Base-by-base conservation (phyloP, 2,888 invertebrate species). In the Pegoplata infirma region DNA sequence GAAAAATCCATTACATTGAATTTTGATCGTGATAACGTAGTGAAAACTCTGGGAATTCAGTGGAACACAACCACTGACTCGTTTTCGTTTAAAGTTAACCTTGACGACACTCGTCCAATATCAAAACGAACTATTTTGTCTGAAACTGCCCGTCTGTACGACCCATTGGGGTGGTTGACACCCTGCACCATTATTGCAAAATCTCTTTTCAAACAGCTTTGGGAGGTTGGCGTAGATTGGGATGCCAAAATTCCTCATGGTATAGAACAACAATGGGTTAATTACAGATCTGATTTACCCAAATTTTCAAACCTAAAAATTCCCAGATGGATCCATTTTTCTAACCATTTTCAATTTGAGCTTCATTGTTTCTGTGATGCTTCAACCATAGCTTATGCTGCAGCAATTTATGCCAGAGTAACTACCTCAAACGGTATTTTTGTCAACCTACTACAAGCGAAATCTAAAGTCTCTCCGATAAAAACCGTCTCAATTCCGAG, bases 371-470 rank as follows among this genome's bases (percentile, higher is more conserved):
- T 61, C 21, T 51, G 53, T 32, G 71, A 71, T 47, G 61, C 55
- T 5, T 69, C 59, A n/a, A 69, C 53, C n/a, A 4, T 8, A 44
- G 69, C 69, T 12, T 61, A 61, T 3, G 59, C 59, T 12, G 69
- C 69, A 19, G 32, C 25, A 5, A 46, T 71, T 14, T 71, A 55
- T 32, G 19, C 51, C 7, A 32, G 68, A 25, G 23, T 68, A 2
- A 40, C 16, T 14, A n/a, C 23, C 17, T 17, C 53, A 5, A 49
- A 51, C 16, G 66, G 49, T 1, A 61, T 71, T 17, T 56, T 49
- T 40, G 71, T 75, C 0, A 69, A 56, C 21, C 51, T 78, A 40
- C 14, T 72, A 25, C 75, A 72, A n/a, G n/a, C n/a, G 5, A 80
- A 76, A 66, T 69, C 71, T 1, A 71, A 66, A 32, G 71, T 76